Evolutionary conservation across 2,888 invertebrate species (phyloP).

Genomic region (Kryphioiulus occultus): DNA sequence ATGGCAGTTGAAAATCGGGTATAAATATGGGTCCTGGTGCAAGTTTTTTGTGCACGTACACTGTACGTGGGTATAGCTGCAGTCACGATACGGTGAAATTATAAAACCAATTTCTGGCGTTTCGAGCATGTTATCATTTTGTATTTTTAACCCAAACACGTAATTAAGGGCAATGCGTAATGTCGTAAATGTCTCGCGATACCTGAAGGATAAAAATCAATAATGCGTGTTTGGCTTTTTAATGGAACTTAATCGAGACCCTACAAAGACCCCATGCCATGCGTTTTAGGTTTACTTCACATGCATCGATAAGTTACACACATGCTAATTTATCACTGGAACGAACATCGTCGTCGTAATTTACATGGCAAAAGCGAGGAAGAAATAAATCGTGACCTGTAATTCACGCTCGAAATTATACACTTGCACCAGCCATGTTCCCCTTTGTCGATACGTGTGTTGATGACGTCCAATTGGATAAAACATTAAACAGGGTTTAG

Average conservation of each 20-base stretch:
- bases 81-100: slow-evolving; percentile 26
- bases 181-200: slow-evolving; percentile 35
- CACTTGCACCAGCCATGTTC: not conserved
- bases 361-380: not conserved
- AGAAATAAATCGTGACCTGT: slow-evolving; percentile 12
- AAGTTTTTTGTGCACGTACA: not conserved
- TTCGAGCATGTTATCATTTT: not conserved
- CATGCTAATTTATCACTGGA: slow-evolving; percentile 35
- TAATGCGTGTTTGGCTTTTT: slow-evolving; percentile 45
- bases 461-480: not conserved
- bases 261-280: not conserved
- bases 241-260: slow-evolving; percentile 37
- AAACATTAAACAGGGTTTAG: not conserved
- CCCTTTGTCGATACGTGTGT: not conserved
- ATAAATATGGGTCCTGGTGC: not conserved
- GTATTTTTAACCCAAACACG: slow-evolving; percentile 28
- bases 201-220: slow-evolving; percentile 42
- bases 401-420: slow-evolving; percentile 21
- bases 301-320: not conserved
- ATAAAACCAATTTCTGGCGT: slow-evolving; percentile 35
- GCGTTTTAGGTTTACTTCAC: not conserved
- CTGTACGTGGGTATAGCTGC: not conserved
- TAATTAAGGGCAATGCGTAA: slow-evolving; percentile 30
- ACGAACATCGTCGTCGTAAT: slow-evolving; percentile 20
- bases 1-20: not conserved